A percentile compares a stretch with the other conserved stretches of the same genome.
phyloP scores from a whole-genome alignment of 1,140 invertebrate species.

The Pachypeltis micranthus region DNA sequence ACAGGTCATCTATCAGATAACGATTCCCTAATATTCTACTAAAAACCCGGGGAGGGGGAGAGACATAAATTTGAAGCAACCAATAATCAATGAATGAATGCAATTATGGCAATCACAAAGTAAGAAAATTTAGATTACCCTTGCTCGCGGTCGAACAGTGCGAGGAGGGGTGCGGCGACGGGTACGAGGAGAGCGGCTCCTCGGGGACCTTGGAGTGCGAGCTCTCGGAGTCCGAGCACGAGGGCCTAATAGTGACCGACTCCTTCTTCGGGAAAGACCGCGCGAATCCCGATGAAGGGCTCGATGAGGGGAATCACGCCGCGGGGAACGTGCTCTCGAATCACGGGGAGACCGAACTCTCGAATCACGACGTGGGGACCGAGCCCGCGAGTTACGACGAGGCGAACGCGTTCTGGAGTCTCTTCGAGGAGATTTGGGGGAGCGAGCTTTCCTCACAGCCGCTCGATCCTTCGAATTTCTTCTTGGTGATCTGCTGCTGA shows the following conservation, averaged over 20 bases:
- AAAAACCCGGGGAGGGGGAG: too few species aligned
- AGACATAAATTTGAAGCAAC: too few species aligned
- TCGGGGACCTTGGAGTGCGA: conserved; percentile 33
- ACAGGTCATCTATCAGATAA: too few species aligned
- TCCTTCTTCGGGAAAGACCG: neutral
- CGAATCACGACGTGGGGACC: neutral
- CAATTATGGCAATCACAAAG: too few species aligned
- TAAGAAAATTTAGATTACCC: too few species aligned
- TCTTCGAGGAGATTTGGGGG: neutral
- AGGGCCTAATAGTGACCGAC: conserved; percentile 14
- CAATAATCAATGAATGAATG: too few species aligned
- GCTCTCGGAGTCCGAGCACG: conserved; percentile 24
- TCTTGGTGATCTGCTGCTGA: conserved; percentile 15
- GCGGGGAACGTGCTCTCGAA: neutral
- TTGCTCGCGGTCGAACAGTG: too few species aligned
- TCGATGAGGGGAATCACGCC: neutral
- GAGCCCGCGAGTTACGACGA: neutral
- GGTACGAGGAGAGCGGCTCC: conserved; percentile 31
- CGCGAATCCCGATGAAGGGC: conserved; percentile 27
- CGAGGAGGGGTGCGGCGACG: neutral
- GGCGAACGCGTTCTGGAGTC: neutral
- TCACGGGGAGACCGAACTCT: neutral
- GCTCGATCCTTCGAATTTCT: neutral
- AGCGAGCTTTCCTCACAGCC: neutral
- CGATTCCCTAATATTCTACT: too few species aligned